phyloP scores from a whole-genome alignment of 2,113 vertebrate genomes.

The Chitala chitala region DNA sequence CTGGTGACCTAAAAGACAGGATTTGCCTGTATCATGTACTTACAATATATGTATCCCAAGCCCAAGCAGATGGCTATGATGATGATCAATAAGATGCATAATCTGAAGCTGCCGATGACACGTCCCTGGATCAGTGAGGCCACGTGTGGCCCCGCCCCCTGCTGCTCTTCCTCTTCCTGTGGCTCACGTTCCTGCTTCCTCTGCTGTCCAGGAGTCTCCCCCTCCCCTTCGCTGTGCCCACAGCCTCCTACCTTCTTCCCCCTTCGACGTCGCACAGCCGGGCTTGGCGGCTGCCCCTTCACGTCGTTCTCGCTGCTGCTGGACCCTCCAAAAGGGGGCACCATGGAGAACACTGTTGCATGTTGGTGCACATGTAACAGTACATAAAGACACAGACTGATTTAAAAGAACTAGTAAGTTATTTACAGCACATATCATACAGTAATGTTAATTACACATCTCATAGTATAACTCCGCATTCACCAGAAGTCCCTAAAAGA shows the following conservation, averaged over 20 bases:
- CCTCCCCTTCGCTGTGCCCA: constrained; percentile 57
- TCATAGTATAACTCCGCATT: not conserved
- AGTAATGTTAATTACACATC: not conserved
- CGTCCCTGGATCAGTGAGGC: constrained; percentile 24
- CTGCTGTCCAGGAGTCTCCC: constrained; percentile 47
- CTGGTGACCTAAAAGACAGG: too few relatives aligned
- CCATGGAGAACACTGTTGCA: constrained; percentile 33
- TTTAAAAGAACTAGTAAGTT: not conserved
- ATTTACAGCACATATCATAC: not conserved
- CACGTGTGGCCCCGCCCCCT: constrained; percentile 14
- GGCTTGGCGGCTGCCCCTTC: not conserved
- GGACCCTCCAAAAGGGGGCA: constrained; percentile 49
- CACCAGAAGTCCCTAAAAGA: too few relatives aligned
- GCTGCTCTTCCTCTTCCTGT: constrained; percentile 46
- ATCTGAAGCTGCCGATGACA: constrained; percentile 65
- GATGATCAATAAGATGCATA: constrained; percentile 74
- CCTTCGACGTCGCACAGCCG: not conserved
- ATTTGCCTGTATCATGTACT: constrained; percentile 29
- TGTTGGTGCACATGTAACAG: not conserved
- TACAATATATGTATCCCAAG: constrained; percentile 85
- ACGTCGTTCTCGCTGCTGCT: constrained; percentile 57
- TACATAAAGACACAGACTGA: not conserved
- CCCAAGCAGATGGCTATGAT: constrained; percentile 83
- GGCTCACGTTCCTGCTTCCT: too few relatives aligned
- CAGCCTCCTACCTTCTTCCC: not conserved